A percentile compares a stretch with the other conserved stretches of the same genome.
Evolutionary conservation across 2,888 invertebrate species (phyloP).

Genomic region (Podotricha telesiphe): DNA sequence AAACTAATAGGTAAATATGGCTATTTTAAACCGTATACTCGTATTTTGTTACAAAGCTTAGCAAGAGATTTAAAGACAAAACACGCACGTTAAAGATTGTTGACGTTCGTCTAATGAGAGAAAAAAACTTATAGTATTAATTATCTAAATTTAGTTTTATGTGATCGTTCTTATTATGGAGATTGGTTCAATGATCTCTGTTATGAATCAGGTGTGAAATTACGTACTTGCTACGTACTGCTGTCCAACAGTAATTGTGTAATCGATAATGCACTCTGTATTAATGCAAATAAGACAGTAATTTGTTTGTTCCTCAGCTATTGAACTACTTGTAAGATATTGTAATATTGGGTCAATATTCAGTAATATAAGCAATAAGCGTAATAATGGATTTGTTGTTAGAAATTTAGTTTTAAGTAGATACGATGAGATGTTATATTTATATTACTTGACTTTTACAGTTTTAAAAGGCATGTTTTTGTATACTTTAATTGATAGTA

Average conservation of each 20-base stretch:
- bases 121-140: slow-evolving; percentile 31
- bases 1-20: neutral
- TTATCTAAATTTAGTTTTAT: slow-evolving; percentile 38
- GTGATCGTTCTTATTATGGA: slow-evolving; percentile 40
- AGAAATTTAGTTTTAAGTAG: slow-evolving; percentile 8
- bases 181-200: slow-evolving; percentile 43
- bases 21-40: neutral
- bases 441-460: neutral
- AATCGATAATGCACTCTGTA: slow-evolving; percentile 26
- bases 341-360: slow-evolving; percentile 41
- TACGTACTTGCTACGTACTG: slow-evolving; percentile 42
- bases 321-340: slow-evolving; percentile 32
- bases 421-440: slow-evolving; percentile 1
- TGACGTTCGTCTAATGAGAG: slow-evolving; percentile 9
- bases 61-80: neutral
- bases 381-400: slow-evolving; percentile 27
- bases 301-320: neutral
- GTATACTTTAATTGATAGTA: too few species aligned
- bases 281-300: neutral
- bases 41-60: neutral
- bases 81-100: slow-evolving; percentile 8
- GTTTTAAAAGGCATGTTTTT: neutral
- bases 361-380: slow-evolving; percentile 36
- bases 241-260: slow-evolving; percentile 10
- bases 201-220: slow-evolving; percentile 46